These are phyloP conservation scores for Mormyrops attenuatus DNA, from an alignment of 2,797 vertebrate species.

Conservation along the genomic window DNA sequence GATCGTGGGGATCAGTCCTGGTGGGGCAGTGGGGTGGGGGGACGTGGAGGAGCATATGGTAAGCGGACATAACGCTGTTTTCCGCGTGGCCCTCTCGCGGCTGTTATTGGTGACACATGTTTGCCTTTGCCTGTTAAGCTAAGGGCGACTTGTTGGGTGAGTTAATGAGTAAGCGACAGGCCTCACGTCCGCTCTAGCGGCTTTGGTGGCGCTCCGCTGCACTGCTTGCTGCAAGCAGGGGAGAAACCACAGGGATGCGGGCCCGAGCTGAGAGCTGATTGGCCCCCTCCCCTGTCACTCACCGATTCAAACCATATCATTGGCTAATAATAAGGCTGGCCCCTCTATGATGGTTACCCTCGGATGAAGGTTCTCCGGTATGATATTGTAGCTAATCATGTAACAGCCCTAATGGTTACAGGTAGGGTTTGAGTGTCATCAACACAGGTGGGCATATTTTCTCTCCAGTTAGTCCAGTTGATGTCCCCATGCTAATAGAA, in stretches of 20 bases:
- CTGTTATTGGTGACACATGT: background rate
- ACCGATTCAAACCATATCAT: background rate
- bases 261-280: background rate
- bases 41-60: background rate
- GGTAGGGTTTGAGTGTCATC: background rate
- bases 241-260: background rate
- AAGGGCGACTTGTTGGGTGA: background rate
- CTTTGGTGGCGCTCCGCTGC: background rate
- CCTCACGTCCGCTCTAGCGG: background rate
- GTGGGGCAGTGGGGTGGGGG: background rate
- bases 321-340: background rate
- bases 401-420: background rate
- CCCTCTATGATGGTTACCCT: background rate
- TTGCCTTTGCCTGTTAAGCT: background rate
- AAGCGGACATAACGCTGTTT: background rate
- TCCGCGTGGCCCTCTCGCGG: background rate
- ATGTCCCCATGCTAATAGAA: background rate
- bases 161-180: conserved; percentile 4
- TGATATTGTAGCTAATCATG: background rate
- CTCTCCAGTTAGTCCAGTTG: background rate
- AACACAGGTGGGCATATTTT: background rate
- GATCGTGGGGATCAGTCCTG: background rate
- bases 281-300: background rate
- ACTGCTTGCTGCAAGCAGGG: background rate
- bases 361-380: background rate